phyloP scores from a whole-genome alignment of 1,140 invertebrate genomes.

The Drosophila burlai region DNA sequence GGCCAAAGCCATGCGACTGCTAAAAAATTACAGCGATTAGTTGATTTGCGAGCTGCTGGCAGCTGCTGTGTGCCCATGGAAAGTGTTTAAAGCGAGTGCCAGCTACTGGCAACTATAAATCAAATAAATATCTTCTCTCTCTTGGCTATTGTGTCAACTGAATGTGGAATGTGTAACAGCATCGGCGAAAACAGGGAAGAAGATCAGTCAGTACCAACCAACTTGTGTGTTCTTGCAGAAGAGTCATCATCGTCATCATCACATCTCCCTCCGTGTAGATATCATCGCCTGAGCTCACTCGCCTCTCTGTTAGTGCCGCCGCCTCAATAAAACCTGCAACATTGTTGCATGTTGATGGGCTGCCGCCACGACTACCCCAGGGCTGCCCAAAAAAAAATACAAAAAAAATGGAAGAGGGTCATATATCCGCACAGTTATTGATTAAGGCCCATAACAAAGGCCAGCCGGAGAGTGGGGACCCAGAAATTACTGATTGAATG shows the following conservation, averaged over 20 bases:
- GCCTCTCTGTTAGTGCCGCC: conserved; percentile 37
- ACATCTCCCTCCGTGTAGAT: conserved; percentile 3
- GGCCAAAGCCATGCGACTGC: conserved; percentile 20
- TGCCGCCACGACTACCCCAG: conserved; percentile 62
- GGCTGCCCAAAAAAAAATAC: background rate
- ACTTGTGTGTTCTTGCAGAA: conserved; percentile 1
- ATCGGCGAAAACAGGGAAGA: background rate
- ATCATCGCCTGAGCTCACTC: conserved; percentile 22
- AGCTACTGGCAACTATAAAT: conserved; percentile 35
- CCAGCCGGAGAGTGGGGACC: conserved; percentile 1
- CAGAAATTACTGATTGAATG: conserved; percentile 76
- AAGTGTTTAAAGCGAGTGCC: conserved; percentile 17
- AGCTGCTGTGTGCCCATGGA: conserved; percentile 32
- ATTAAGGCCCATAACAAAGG: conserved; percentile 75
- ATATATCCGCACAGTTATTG: conserved; percentile 70
- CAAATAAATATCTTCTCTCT: background rate
- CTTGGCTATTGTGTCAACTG: conserved; percentile 4
- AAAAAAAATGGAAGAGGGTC: background rate
- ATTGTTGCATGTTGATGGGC: conserved; percentile 76
- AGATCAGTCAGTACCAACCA: background rate
- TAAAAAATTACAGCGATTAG: conserved; percentile 76
- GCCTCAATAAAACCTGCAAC: conserved; percentile 68
- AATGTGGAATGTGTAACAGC: conserved; percentile 5
- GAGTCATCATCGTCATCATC: conserved; percentile 11
- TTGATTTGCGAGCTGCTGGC: conserved; percentile 45